Percentiles rank a stretch among this genome's conserved stretches.
Conservation (phyloP, 2,113 vertebrate species). For the Chunga burmeisteri region DNA sequence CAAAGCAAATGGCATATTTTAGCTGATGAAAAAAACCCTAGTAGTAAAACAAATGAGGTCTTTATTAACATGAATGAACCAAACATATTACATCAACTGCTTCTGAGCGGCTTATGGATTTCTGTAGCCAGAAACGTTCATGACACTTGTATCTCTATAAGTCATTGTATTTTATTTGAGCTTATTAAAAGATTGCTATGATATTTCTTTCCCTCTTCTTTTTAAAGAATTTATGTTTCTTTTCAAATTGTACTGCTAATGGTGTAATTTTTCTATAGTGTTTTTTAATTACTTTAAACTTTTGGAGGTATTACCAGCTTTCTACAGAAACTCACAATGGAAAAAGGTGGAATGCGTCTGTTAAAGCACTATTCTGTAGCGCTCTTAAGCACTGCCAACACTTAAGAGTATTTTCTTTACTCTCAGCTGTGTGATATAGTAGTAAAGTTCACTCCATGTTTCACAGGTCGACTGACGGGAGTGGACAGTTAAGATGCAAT, state of each 20-base stretch:
- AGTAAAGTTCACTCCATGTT: neutral
- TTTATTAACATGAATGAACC: slow-evolving; percentile 7
- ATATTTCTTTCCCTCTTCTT: neutral
- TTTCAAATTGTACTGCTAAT: neutral
- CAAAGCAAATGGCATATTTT: neutral
- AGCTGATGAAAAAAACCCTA: neutral
- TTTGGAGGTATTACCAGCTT: neutral
- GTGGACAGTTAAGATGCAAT: neutral
- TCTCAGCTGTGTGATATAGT: neutral
- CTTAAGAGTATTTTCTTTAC: neutral
- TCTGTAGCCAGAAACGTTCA: slow-evolving; percentile 7
- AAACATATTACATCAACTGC: neutral
- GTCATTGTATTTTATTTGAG: neutral
- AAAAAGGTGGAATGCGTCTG: neutral
- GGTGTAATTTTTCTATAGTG: neutral
- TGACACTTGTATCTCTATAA: neutral
- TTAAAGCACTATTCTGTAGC: neutral
- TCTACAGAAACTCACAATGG: neutral
- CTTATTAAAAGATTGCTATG: neutral
- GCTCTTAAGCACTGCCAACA: neutral
- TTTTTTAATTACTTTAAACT: neutral
- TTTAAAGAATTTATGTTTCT: neutral
- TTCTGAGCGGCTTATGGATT: slow-evolving; percentile 1
- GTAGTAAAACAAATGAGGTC: slow-evolving; percentile 18
- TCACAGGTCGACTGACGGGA: neutral